Conservation (phyloP, 2,113 vertebrate species). For the Sporophila hypoxantha region DNA sequence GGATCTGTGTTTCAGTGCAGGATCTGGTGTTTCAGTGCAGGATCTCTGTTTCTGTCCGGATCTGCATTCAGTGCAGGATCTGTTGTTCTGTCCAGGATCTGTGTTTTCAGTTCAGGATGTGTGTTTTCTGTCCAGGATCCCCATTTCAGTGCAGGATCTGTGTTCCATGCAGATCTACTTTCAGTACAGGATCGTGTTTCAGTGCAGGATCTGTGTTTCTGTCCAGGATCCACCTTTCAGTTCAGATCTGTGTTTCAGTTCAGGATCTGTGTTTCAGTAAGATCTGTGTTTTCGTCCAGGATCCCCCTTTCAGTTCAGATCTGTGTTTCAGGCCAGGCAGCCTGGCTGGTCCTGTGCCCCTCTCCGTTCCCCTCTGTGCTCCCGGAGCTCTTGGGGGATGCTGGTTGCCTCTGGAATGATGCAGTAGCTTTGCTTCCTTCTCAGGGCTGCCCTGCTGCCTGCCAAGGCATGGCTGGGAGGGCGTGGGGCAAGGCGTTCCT, state of each 20-base stretch:
- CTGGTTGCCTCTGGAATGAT: no score
- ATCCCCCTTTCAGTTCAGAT: neutral
- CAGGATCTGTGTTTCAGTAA: neutral
- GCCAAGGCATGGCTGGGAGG: no score
- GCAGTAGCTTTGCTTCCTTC: no score
- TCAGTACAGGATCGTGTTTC: neutral
- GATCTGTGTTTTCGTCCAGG: no score
- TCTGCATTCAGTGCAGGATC: neutral
- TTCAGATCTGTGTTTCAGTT: no score
- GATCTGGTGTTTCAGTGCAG: neutral
- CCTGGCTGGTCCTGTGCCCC: neutral
- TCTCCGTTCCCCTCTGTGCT: neutral
- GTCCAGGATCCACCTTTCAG: no score
- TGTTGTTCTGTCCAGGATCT: neutral
- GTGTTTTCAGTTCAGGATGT: neutral
- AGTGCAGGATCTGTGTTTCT: neutral
- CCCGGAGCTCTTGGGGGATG: neutral
- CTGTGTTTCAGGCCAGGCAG: neutral
- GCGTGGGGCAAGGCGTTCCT: no score
- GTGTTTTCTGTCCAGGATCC: neutral
- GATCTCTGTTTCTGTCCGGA: fast-evolving
- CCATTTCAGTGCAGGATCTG: neutral
- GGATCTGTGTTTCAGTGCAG: neutral
- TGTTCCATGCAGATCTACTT: no score
- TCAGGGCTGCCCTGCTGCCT: no score